Base-by-base conservation (phyloP, 2,888 invertebrate genomes). In the Ptycholaimellus sp. region DNA sequence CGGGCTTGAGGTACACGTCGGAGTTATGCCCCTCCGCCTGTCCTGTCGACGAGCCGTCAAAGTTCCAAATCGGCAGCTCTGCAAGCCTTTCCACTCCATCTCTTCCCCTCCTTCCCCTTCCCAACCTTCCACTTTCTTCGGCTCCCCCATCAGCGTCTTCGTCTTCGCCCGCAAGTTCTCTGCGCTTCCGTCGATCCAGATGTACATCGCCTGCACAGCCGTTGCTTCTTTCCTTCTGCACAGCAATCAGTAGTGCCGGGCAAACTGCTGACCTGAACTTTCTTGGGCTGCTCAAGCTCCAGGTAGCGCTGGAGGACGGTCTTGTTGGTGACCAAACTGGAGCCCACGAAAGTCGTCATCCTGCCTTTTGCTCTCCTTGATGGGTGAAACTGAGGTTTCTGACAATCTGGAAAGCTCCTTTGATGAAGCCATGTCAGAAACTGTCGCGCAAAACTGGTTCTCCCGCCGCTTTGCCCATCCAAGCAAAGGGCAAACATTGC, bases 141-240 rank as follows among this genome's bases (percentile, higher is more conserved):
- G 82, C 44, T 78, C 69, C 52, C 74, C 78, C 56, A 73, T 73
- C 43, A 83, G 59, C 1, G 83, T 83, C 44, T 79, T 70, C 43
- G 81, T 79, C 60, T 85, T 85, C 62, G 75, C 74, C 40, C 83
- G 68, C 37, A 82, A 53, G 52, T 74, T 70, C 58, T 82, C 80
- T n/a, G 79, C 82, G 11, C 76, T 74, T 17, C 83, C 85, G 56
- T 85, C 85, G 49, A 85, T 79, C 83, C 83, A 85, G 36, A 83
- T 69, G 60, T 85, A 85, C 30, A 78, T 81, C 27, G 77, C 81
- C 56, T 48, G 42, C 21, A 41, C 39, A 11, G 27, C 11, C 11
- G 9, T n/a, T 11, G 27, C 9, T 27, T n/a, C n/a, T 27, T 9
- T 27, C 9, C 27, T 9, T 9, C n/a, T 33, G 14, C 20, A 22